phyloP scores from a whole-genome alignment of 2,113 vertebrate species.

The Mus spicilegus region DNA sequence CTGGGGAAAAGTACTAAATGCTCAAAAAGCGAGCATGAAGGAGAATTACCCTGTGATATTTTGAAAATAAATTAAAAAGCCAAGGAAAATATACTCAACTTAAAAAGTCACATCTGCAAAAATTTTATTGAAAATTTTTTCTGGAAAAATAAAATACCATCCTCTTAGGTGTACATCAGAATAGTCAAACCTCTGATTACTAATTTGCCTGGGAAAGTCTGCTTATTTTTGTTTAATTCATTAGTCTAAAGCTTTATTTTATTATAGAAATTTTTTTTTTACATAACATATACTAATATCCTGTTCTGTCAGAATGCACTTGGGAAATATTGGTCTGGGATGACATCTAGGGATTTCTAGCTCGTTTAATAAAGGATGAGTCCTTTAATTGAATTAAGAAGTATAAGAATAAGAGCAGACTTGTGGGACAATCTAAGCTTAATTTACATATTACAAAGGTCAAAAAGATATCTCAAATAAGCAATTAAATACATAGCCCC shows the following conservation, averaged over 20 bases:
- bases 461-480: not conserved
- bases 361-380: not conserved
- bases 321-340: slow-evolving; percentile 44
- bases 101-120: not conserved
- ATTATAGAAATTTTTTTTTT: slow-evolving; percentile 8
- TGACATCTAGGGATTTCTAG: not conserved
- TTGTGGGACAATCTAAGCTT: slow-evolving; percentile 4
- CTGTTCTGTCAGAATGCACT: not conserved
- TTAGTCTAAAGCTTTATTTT: slow-evolving; percentile 24
- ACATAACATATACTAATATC: slow-evolving; percentile 4
- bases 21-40: not conserved
- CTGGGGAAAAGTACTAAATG: not conserved
- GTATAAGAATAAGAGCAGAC: slow-evolving; percentile 1
- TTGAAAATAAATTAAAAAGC: not conserved
- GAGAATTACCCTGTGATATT: not conserved
- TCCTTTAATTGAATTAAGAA: not conserved
- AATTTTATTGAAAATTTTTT: not conserved
- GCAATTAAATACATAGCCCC: not conserved
- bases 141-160: not conserved
- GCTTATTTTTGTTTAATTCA: slow-evolving; percentile 14
- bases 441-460: slow-evolving; percentile 22
- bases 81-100: slow-evolving; percentile 1
- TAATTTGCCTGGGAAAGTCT: not conserved
- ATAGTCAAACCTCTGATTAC: slow-evolving; percentile 17
- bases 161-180: not conserved